Base-by-base conservation (phyloP, 2,888 invertebrate genomes). In the Pristionchus maxplancki region DNA sequence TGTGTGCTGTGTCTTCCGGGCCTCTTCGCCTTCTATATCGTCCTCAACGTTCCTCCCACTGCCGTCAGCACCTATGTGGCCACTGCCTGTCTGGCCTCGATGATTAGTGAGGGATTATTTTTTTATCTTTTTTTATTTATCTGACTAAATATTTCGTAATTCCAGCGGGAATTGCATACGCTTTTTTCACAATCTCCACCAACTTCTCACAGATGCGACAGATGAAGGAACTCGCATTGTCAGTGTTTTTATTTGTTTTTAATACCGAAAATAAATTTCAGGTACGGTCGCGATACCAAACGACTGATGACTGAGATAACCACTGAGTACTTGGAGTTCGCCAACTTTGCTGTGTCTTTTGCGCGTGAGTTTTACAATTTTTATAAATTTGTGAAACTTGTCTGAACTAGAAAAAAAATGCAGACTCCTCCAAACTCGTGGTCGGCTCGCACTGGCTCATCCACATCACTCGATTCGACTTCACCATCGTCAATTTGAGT, bases 381-480 rank as follows among this genome's bases (percentile, higher is more conserved):
- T 37, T 85, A 13, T 28, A 13, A 2, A 8, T 67, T 28, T 15
- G 15, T 15, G 13, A 0, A 34, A 17, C 24, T 28, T 34, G 9
- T 34, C 15, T 31, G 20, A 28, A 34, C 11, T 67, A 31, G 5
- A 64, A 50, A 31, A 58, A 83, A 83, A n/a, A 44, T 88, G 28
- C 81, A 88, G 88, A 88, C 50, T 88, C 88, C 3, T 37, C 31
- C 1, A 82, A 67, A n/a, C 20, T 83, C 20, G 83, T 88, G n/a
- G 64, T 81, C 15, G 44, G 58, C 28, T 20, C 20, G 28, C 50
- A 31, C 15, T 88, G 88, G 88, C 64, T 83, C 31, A 50, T 88
- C 44, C 44, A 82, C 88, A 88, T 88, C 67, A 64, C 31, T 34
- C 88, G 88, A 37, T 88, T 81, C 88, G 88, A 88, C 37, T 88